Conservation (phyloP, 2,888 invertebrate genomes). For the Nephrotoma appendiculata region DNA sequence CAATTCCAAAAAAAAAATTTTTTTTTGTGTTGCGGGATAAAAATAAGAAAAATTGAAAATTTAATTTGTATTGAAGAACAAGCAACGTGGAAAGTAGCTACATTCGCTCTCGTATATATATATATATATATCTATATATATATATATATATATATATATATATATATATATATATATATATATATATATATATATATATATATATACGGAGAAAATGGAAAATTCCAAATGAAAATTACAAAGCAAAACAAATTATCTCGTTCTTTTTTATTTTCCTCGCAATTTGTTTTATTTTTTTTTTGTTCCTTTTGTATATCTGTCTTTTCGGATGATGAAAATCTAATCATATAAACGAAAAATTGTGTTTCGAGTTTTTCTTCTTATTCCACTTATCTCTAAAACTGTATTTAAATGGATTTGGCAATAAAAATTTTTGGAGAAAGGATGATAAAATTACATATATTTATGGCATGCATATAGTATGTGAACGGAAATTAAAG, state of each 20-base stretch:
- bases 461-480: neutral
- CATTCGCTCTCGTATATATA: neutral
- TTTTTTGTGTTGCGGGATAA: neutral
- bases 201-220: neutral
- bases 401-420: conserved; percentile 1
- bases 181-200: neutral
- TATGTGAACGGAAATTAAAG: neutral
- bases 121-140: neutral
- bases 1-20: neutral
- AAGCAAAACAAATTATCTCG: neutral
- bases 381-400: neutral
- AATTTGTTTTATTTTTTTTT: neutral
- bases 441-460: neutral
- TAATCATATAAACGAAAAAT: conserved; percentile 6
- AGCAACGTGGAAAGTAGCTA: neutral
- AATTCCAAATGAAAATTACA: neutral
- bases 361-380: neutral
- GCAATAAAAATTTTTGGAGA: neutral
- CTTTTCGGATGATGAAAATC: conserved; percentile 1
- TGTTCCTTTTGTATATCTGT: neutral
- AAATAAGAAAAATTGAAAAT: neutral
- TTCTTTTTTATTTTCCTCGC: neutral
- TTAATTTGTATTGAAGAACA: neutral
- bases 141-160: neutral
- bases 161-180: neutral